Evolutionary conservation across 2,113 vertebrate genomes (phyloP), one percentile per base, ranked within the genome.

Genomic region (Sialia sialis): DNA sequence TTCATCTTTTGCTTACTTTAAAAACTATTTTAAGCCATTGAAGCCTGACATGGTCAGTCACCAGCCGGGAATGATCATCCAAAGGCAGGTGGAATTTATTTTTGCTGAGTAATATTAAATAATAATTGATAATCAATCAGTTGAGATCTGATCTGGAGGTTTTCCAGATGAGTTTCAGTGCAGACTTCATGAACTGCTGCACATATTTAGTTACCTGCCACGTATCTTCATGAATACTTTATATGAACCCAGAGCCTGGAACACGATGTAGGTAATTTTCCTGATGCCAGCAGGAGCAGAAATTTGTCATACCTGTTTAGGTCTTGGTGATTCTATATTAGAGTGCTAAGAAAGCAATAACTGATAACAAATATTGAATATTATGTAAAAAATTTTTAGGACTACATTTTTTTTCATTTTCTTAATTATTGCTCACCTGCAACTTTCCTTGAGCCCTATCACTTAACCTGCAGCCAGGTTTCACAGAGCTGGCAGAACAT

Each of bases 121-220:
- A 29, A 52, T 52, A 48, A 59, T 16, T 83, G 62, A 51, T 46
- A 29, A 20, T 26, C 43, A 62, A 11, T 36, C 52, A 63, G 6
- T 21, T 76, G 14, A 2, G 7, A 19, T 17, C 72, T 84, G 59
- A 56, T 5, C 64, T 87, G 82, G 56, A 70, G 14, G n/a, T 9
- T 46, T 67, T 82, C 54, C 46, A 30, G n/a, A 8, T 21, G 2
- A 39, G 13, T 69, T 67, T 39, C 84, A 66, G 30, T 60, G 41
- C 54, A 39, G 30, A 4, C 15, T n/a, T 48, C 54, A 13, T 56
- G 39, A 69, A 54, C 56, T 48, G 16, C 38, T 84, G 63, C n/a
- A 38, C 10, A 3, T 43, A 20, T 43, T 88, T 41, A 38, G 7
- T 51, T 46, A 63, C 32, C 76, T 73, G 39, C 7, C 0, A 0